A percentile compares a stretch with the other conserved stretches of the same genome.
These are phyloP conservation scores for Ichneumon xanthorius DNA, from an alignment of 2,888 invertebrate genomes.

Conservation along the genomic window DNA sequence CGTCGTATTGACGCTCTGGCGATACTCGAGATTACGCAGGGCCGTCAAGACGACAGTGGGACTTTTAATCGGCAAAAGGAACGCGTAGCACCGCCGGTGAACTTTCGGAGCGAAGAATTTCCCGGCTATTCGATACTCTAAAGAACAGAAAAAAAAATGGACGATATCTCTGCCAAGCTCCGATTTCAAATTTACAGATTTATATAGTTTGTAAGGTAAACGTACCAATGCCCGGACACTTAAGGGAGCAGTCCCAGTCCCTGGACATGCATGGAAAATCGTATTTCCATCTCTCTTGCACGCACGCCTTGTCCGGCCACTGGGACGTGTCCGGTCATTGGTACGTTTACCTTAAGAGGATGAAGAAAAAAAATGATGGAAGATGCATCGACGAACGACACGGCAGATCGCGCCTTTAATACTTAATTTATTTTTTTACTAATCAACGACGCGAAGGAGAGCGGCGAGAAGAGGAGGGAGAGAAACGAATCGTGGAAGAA, in stretches of 20 bases:
- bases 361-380: neutral
- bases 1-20: slow-evolving; percentile 68
- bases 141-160: neutral
- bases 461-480: neutral
- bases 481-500: neutral
- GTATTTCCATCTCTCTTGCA: no score
- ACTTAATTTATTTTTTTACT: slow-evolving; percentile 54
- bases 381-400: neutral
- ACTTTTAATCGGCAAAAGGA: slow-evolving; percentile 51
- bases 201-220: slow-evolving; percentile 19
- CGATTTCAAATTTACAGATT: slow-evolving; percentile 35
- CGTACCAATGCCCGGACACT: no score
- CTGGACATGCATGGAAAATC: no score
- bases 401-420: slow-evolving; percentile 36
- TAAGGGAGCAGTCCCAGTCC: no score
- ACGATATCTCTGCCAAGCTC: slow-evolving; percentile 49
- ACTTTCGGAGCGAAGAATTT: neutral
- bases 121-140: neutral
- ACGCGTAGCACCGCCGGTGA: slow-evolving; percentile 34
- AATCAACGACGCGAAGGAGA: slow-evolving; percentile 29
- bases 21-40: slow-evolving; percentile 69
- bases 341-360: no score
- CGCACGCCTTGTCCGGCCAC: no score
- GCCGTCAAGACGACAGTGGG: slow-evolving; percentile 48
- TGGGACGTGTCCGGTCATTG: no score